Evolutionary conservation across 2,113 vertebrate genomes (phyloP), one percentile per base, ranked within the genome.

Genomic region (Leucoraja erinaceus): DNA sequence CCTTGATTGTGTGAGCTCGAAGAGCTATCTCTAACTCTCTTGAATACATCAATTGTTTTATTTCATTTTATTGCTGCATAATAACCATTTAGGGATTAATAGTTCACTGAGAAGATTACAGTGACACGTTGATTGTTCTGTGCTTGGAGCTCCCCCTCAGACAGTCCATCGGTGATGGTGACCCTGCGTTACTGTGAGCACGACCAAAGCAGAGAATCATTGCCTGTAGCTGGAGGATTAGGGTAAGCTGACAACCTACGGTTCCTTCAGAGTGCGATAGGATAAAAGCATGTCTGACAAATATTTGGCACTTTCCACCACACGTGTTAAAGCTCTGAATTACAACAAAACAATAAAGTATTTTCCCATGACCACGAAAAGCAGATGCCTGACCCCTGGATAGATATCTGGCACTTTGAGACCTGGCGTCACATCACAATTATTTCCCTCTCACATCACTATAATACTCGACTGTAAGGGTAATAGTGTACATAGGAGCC

Each of bases 221-320:
- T 38, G 88, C 88, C 63, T 90, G 16, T 70, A 38, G 88, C 18
- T 10, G n/a, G n/a, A 90, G 63, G 88, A 90, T 90, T 90, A 90
- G 88, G 7, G 68, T 90, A 90, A 90, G 18, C 16, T 90, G 86
- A 90, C 86, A 90, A 33, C 5, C 7, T 90, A 20, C 31, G 47
- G 63, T 22, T 90, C 88, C 31, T 68, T 31, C 38, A 7, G 31
- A 70, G n/a, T 84, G 54, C 18, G 88, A 90, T 90, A 20, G 70
- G 86, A 90, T 90, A 90, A 90, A 63, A 70, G 63, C 31, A 31
- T 70, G 88, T 7, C 16, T 70, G 63, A 47, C 31, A 38, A 70
- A 90, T 38, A 61, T 10, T 90, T 70, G 66, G 66, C 86, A 70
- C 63, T 59, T 61, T 31, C 8, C n/a, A 66, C 61, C 63, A 38